Evolutionary conservation across 2,797 vertebrate genomes (phyloP), one percentile per base, ranked within the genome.

Genomic region (Gastrophryne carolinensis): DNA sequence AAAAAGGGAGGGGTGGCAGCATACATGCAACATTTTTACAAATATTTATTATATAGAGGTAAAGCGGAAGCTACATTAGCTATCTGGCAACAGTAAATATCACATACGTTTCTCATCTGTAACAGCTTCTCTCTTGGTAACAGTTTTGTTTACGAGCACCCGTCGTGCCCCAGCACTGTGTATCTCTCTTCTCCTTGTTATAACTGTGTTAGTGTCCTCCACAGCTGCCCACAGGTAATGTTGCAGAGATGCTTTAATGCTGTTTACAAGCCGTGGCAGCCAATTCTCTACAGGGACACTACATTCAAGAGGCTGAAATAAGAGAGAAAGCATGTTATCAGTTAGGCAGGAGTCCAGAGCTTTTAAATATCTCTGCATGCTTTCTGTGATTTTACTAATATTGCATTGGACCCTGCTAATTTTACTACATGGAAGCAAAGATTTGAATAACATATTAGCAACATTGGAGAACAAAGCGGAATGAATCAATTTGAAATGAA

Each of bases 121-220:
- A 23, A n/a, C 52, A 61, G 53, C 13, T 17, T 77, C 60, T 24
- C 65, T 39, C 19, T 66, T 41, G 39, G 73, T 61, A n/a, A 52
- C n/a, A 17, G 53, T 24, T 39, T 32, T 66, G 69, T 58, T 62
- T 50, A 80, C 70, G 13, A 73, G 26, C 62, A 77, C 73, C 44
- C 62, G 68, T 13, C 73, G 69, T 9, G 79, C 79, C 30, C 79
- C 79, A n/a, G 79, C 79, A 53, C 79, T 80, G 34, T 80, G 79
- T 54, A 80, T 77, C 35, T 72, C 54, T 54, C 50, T 76, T 56
- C 50, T 57, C 6, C 54, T 66, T 34, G 34, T 58, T 32, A 30
- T 23, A 58, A 35, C 47, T 23, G 26, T 13, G 17, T 65, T 65
- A 50, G 52, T 58, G 53, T 54, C 34, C 47, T 67, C 73, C 34